Conservation (phyloP, 2,113 vertebrate genomes). For the Pygathrix nemaeus region DNA sequence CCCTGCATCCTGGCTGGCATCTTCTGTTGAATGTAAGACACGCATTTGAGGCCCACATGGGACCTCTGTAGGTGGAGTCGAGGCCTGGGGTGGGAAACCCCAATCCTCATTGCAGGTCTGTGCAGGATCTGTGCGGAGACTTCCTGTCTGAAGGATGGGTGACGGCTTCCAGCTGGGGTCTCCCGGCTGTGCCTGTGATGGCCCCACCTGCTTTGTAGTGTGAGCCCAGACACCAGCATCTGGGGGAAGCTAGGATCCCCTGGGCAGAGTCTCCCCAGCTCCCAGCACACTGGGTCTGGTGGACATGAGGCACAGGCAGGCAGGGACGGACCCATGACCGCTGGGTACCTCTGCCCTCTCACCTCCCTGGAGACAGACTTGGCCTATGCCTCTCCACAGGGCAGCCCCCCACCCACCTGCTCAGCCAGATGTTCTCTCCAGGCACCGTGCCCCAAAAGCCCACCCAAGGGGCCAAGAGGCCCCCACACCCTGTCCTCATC, state of each 20-base stretch:
- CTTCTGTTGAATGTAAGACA: neutral
- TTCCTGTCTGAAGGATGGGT: neutral
- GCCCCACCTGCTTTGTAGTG: neutral
- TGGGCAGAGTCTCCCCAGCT: neutral
- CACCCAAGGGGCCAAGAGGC: neutral
- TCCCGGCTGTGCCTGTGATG: fast-evolving
- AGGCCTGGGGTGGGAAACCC: neutral
- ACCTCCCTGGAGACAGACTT: no score
- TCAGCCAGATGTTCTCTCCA: neutral
- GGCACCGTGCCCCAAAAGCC: neutral
- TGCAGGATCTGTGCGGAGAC: neutral
- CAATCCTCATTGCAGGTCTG: neutral
- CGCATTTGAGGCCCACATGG: fast-evolving
- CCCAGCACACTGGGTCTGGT: fast-evolving
- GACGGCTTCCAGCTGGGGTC: fast-evolving
- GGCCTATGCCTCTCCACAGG: neutral
- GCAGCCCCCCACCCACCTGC: no score
- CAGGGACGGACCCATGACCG: no score
- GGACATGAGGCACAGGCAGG: fast-evolving
- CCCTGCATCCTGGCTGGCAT: fast-evolving
- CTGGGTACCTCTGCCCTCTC: fast-evolving
- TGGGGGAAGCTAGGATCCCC: no score
- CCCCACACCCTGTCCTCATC: neutral
- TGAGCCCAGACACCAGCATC: neutral
- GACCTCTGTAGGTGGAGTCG: fast-evolving